These are phyloP conservation scores for Aptenodytes patagonicus DNA, from an alignment of 2,113 vertebrate genomes.

Conservation along the genomic window DNA sequence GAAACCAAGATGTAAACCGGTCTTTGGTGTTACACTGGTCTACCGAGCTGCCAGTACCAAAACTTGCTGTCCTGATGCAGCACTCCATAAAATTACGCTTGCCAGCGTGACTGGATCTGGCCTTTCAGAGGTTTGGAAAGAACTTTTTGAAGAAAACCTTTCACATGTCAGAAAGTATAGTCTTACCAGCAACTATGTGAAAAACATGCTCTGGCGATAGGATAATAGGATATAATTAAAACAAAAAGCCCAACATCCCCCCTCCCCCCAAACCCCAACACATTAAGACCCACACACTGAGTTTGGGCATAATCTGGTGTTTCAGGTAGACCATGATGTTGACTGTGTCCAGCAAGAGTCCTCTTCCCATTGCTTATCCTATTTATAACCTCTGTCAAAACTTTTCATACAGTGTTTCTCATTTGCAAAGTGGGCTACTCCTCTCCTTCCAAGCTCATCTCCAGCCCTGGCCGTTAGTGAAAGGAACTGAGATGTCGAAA, in stretches of 20 bases:
- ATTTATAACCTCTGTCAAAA: not conserved
- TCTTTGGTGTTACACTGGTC: not conserved
- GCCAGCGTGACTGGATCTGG: not conserved
- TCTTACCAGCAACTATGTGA: not conserved
- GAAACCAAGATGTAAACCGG: not conserved
- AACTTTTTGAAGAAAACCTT: not conserved
- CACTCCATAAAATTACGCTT: not conserved
- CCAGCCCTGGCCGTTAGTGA: not conserved
- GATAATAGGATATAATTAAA: not conserved
- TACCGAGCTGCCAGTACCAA: not conserved
- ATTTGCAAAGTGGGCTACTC: not conserved
- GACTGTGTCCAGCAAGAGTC: not conserved
- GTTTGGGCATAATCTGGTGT: not conserved
- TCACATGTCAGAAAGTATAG: not conserved
- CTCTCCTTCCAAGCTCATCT: not conserved
- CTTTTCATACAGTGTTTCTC: not conserved
- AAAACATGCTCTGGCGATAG: not conserved
- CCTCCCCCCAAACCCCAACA: not conserved
- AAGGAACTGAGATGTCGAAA: not conserved
- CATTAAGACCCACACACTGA: not conserved
- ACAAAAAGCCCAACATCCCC: accelerated
- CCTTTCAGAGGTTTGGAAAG: not conserved
- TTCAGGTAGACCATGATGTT: not conserved
- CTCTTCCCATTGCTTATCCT: not conserved
- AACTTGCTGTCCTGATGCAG: not conserved